Evolutionary conservation across 2,797 vertebrate species (phyloP).

Genomic region (Melopsittacus undulatus): DNA sequence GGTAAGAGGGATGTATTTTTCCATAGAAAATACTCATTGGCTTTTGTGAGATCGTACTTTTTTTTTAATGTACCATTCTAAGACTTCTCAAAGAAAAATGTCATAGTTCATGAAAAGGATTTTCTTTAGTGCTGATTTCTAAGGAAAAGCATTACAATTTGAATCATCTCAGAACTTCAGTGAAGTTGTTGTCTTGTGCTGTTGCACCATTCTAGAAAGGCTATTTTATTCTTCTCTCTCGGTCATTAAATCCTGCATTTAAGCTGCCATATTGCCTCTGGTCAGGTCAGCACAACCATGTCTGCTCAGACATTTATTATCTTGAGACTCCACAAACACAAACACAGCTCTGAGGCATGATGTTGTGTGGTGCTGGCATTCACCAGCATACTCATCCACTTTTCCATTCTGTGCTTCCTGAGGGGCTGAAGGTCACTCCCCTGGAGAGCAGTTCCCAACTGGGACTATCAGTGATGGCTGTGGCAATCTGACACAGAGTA

Average conservation of each 20-base stretch:
- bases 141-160: not conserved
- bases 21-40: not conserved
- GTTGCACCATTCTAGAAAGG: not conserved
- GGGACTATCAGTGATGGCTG: not conserved
- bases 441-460: not conserved
- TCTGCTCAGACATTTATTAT: not conserved
- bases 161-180: not conserved
- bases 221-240: not conserved
- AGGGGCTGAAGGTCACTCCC: rapidly evolving
- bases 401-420: rapidly evolving
- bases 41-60: not conserved
- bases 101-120: not conserved
- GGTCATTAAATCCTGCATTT: not conserved
- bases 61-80: not conserved
- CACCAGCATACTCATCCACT: not conserved
- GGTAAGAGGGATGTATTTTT: not conserved
- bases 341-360: not conserved
- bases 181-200: not conserved
- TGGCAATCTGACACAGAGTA: not conserved
- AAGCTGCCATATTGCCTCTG: not conserved
- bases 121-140: not conserved
- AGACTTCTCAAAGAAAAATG: not conserved
- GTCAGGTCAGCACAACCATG: not conserved
- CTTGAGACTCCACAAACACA: not conserved
- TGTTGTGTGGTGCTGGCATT: not conserved